phyloP scores from a whole-genome alignment of 2,113 vertebrate genomes.

The Melanotaenia duboulayi region DNA sequence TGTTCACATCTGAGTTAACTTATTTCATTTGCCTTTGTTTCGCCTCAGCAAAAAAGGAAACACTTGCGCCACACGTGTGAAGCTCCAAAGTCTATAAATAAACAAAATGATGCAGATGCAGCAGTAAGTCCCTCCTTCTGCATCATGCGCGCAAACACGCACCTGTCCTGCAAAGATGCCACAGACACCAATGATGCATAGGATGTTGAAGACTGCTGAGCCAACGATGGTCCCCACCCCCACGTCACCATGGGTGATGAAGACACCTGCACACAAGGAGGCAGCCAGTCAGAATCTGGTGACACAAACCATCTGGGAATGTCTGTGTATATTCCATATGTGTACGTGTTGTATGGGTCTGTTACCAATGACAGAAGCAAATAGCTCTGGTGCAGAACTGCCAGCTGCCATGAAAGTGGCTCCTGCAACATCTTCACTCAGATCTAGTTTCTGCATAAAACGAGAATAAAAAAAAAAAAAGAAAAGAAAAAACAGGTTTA shows the following conservation, averaged over 20 bases:
- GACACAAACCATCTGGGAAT: constrained; percentile 52
- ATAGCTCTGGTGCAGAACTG: constrained; percentile 97
- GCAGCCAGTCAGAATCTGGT: constrained; percentile 49
- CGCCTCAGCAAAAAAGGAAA: constrained; percentile 28
- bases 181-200: constrained; percentile 97
- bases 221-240: constrained; percentile 98
- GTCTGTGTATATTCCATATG: constrained; percentile 1
- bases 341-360: background rate
- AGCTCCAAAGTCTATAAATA: constrained; percentile 50
- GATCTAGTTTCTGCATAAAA: constrained; percentile 89
- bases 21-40: constrained; percentile 25
- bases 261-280: constrained; percentile 87
- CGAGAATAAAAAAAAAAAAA: background rate
- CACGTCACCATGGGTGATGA: constrained; percentile 97
- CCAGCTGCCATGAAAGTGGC: constrained; percentile 99
- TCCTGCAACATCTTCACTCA: constrained; percentile 97
- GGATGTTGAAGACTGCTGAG: constrained; percentile 97
- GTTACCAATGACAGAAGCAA: constrained; percentile 95
- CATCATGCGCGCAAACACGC: constrained; percentile 69
- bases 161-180: constrained; percentile 98
- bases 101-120: constrained; percentile 40
- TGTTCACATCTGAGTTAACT: background rate
- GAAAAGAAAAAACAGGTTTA: background rate
- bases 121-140: constrained; percentile 16
- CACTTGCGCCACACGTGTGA: constrained; percentile 40